phyloP scores from a whole-genome alignment of 92 coral and sea anemone species.

The Umimayanthus chanpuru region DNA sequence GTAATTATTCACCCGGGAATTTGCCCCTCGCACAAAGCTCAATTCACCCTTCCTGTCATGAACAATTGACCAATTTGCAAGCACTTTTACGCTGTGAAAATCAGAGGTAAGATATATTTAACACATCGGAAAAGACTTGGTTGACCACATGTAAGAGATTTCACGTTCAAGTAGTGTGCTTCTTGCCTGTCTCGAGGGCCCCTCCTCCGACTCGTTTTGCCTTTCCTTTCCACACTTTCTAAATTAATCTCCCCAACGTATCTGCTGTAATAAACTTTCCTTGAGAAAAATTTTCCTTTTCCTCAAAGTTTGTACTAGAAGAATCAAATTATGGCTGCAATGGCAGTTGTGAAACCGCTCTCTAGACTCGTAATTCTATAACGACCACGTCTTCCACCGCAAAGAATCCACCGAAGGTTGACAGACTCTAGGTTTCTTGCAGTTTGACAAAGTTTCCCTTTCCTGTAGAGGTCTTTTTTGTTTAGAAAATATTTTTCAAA shows the following conservation, averaged over 20 bases:
- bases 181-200: too few species aligned
- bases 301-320: too few species aligned
- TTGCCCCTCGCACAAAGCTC: neutral
- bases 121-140: neutral
- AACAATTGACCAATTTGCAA: neutral
- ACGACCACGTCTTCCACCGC: too few species aligned
- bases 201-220: too few species aligned
- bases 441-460: neutral
- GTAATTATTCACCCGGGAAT: neutral
- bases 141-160: neutral
- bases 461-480: neutral
- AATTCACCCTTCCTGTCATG: neutral
- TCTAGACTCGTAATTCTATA: neutral
- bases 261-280: too few species aligned
- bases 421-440: too few species aligned
- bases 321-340: too few species aligned
- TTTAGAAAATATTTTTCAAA: constrained; percentile 1
- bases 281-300: too few species aligned
- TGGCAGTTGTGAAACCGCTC: too few species aligned
- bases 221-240: too few species aligned
- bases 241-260: too few species aligned
- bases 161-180: neutral
- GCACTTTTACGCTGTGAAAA: neutral
- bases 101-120: neutral
- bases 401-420: too few species aligned